A percentile compares a stretch with the other conserved stretches of the same genome.
Evolutionary conservation across 2,888 invertebrate genomes (phyloP).

Genomic region (Chymomyza amoena): DNA sequence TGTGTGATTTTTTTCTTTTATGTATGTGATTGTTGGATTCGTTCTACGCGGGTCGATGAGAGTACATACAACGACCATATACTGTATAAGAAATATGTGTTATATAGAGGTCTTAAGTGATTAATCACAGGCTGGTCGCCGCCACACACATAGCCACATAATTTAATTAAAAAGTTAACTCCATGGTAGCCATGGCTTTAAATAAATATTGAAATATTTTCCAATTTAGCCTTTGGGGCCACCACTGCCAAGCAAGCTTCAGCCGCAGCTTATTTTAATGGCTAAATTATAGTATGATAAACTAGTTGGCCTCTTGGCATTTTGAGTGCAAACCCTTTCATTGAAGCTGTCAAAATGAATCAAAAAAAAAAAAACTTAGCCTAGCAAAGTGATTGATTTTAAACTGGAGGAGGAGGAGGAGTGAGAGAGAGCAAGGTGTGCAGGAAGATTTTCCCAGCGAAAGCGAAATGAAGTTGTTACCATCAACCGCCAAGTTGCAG

Average conservation of each 20-base stretch:
- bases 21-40: slow-evolving; percentile 3
- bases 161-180: slow-evolving; percentile 36
- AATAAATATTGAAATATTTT: not conserved
- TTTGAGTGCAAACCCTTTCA: not conserved
- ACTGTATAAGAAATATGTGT: not conserved
- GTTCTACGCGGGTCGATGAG: not conserved
- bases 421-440: not conserved
- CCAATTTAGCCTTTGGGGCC: slow-evolving; percentile 22
- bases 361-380: not conserved
- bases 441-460: slow-evolving; percentile 2
- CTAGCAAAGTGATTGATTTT: slow-evolving; percentile 4
- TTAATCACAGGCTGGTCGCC: not conserved
- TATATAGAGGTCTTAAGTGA: not conserved
- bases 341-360: slow-evolving; percentile 4
- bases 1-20: slow-evolving; percentile 3
- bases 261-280: not conserved
- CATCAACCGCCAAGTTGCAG: not conserved
- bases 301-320: slow-evolving; percentile 1
- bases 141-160: not conserved
- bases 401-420: not conserved
- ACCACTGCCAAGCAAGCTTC: not conserved
- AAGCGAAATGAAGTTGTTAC: slow-evolving; percentile 2
- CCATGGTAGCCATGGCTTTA: not conserved
- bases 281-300: slow-evolving; percentile 4
- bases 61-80: not conserved